These are phyloP conservation scores for Cottoperca gobio DNA, from an alignment of 2,797 vertebrate species.

Conservation along the genomic window DNA sequence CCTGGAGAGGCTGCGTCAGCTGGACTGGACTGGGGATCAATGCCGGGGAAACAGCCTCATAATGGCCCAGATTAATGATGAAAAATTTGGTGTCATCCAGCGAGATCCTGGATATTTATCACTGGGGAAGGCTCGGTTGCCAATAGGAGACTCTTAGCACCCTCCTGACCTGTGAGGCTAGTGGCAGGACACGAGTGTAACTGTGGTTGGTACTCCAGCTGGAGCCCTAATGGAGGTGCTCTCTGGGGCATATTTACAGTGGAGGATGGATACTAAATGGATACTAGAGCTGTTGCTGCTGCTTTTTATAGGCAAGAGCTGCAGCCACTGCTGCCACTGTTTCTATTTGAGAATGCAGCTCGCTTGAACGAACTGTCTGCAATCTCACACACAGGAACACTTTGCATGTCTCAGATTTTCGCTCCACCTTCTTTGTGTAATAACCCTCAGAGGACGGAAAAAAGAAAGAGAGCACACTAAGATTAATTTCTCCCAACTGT, in stretches of 20 bases:
- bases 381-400: constrained; percentile 19
- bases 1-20: constrained; percentile 88
- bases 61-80: constrained; percentile 98
- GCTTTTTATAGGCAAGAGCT: constrained; percentile 55
- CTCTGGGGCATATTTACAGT: constrained; percentile 68
- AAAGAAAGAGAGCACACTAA: not conserved
- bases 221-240: constrained; percentile 73
- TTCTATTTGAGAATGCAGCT: constrained; percentile 44
- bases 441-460: constrained; percentile 36
- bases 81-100: constrained; percentile 95
- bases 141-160: constrained; percentile 80
- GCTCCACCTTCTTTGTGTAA: constrained; percentile 30
- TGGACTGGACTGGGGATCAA: constrained; percentile 88
- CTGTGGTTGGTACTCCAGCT: constrained; percentile 73
- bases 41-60: constrained; percentile 92
- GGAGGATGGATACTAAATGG: constrained; percentile 56
- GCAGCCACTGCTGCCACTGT: constrained; percentile 25
- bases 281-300: constrained; percentile 54
- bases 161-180: constrained; percentile 78
- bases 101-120: constrained; percentile 92
- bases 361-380: constrained; percentile 24
- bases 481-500: constrained; percentile 19
- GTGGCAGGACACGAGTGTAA: constrained; percentile 68
- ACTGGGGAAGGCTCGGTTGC: constrained; percentile 84
- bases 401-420: constrained; percentile 44